Evolutionary conservation across 1,140 invertebrate genomes (phyloP).

Genomic region (Vollenhovia emeryi): DNA sequence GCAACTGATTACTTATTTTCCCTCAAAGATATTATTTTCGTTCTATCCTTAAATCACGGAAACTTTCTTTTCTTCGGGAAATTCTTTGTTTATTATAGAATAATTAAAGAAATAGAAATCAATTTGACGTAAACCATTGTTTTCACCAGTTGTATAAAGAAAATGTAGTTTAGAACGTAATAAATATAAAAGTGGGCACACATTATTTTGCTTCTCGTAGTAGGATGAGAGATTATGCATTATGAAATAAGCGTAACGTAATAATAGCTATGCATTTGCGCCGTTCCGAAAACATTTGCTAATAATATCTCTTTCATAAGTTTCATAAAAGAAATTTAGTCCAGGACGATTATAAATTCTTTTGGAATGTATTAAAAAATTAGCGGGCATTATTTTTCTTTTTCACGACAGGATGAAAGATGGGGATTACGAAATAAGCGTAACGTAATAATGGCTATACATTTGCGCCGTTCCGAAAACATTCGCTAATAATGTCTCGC

Average conservation of each 20-base stretch:
- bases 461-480: conserved; percentile 37
- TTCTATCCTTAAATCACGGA: neutral
- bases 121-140: neutral
- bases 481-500: conserved; percentile 30
- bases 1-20: neutral
- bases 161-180: neutral
- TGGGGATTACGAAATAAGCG: conserved; percentile 27
- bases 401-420: neutral
- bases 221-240: neutral
- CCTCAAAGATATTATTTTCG: neutral
- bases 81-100: neutral
- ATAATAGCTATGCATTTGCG: conserved; percentile 3
- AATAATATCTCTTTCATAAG: conserved; percentile 26
- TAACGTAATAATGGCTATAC: neutral
- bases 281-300: conserved; percentile 37
- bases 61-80: neutral
- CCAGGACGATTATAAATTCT: neutral
- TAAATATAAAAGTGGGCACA: neutral
- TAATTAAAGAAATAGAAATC: too few relatives aligned
- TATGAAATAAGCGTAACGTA: conserved; percentile 14
- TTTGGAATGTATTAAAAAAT: conserved; percentile 8
- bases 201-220: conserved; percentile 18
- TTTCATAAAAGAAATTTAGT: neutral
- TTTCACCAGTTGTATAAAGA: neutral
- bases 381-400: neutral